phyloP scores from a whole-genome alignment of 2,113 vertebrate species.

The Epinephelus fuscoguttatus region DNA sequence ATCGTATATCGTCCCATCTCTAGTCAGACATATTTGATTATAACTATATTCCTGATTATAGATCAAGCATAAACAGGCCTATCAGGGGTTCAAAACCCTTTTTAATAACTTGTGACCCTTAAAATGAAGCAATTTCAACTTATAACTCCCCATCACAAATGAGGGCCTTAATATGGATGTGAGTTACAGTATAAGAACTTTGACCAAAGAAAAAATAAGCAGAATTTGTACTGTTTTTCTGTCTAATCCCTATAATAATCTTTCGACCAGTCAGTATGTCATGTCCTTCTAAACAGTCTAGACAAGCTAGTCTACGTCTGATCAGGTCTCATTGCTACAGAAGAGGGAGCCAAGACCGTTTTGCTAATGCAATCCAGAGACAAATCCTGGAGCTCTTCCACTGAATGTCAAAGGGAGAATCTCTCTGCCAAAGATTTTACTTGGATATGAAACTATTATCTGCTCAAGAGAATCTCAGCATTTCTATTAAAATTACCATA shows the following conservation, averaged over 20 bases:
- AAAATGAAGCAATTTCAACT: background rate
- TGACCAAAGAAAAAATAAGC: background rate
- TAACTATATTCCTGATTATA: background rate
- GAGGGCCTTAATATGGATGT: background rate
- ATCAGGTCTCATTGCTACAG: background rate
- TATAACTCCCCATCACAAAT: too few species aligned
- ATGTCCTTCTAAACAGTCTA: conserved; percentile 13
- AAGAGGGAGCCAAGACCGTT: conserved; percentile 3
- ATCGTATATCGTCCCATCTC: too few species aligned
- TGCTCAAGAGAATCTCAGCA: conserved; percentile 12
- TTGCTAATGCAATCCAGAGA: conserved; percentile 10
- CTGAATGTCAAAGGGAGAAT: conserved; percentile 28
- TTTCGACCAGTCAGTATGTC: background rate
- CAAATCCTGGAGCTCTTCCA: conserved; percentile 29
- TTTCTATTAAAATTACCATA: conserved; percentile 31
- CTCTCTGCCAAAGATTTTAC: conserved; percentile 22
- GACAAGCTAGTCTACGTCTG: background rate
- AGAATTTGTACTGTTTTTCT: background rate
- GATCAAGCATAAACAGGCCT: background rate
- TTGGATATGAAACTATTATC: conserved; percentile 3
- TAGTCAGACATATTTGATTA: background rate
- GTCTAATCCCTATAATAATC: background rate
- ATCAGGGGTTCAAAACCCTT: background rate
- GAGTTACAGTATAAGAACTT: background rate
- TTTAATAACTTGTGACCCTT: background rate